Conservation (phyloP, 2,797 vertebrate species). For the Xenopus petersii region DNA sequence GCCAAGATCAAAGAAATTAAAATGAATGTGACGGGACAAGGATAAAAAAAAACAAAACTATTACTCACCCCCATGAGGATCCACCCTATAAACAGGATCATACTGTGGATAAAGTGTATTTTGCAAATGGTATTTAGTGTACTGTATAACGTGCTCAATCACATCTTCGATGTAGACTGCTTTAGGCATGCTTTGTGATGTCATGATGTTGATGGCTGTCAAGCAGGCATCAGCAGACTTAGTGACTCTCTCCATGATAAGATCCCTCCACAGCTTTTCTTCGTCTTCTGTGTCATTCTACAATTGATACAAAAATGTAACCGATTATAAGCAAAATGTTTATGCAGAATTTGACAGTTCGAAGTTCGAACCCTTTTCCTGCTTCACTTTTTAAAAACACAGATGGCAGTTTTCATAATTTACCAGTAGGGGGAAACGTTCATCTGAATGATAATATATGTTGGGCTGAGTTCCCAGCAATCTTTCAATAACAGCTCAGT, state of each 20-base stretch:
- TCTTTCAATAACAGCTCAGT: too few species aligned
- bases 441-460: too few species aligned
- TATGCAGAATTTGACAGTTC: too few species aligned
- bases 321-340: too few species aligned
- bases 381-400: background rate
- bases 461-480: too few species aligned
- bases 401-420: too few species aligned
- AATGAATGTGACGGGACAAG: too few species aligned
- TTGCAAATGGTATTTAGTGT: constrained; percentile 93
- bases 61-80: constrained; percentile 84
- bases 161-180: constrained; percentile 96
- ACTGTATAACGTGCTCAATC: constrained; percentile 93
- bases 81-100: constrained; percentile 88
- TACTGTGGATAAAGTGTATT: constrained; percentile 96
- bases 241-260: constrained; percentile 94
- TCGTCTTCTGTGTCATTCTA: constrained; percentile 92
- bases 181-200: constrained; percentile 91
- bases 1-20: too few species aligned
- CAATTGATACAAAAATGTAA: too few species aligned
- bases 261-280: constrained; percentile 91
- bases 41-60: too few species aligned
- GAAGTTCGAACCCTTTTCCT: background rate
- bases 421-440: too few species aligned
- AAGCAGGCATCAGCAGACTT: constrained; percentile 96
- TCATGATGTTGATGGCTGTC: constrained; percentile 95